Base-by-base conservation (phyloP, 1,140 invertebrate species). In the Oncopodura yosiiana region DNA sequence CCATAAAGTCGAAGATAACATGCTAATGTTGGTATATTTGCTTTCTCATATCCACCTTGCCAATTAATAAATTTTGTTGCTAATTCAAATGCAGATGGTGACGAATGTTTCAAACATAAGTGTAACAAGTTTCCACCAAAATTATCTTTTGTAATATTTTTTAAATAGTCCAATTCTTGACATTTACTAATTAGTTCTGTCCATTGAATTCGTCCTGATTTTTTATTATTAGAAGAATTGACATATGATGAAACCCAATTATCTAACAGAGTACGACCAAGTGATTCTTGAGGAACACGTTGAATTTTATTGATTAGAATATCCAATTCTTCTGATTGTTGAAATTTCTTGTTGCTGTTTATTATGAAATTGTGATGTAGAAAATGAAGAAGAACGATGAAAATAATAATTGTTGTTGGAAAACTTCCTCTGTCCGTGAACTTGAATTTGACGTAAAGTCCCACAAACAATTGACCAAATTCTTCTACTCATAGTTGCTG, bases 111-210 rank as follows among this genome's bases (percentile, higher is more conserved):
- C 12, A 67, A 61, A 66, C 78, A 78, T 24, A 72, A 21, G 32
- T 74, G 70, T 36, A 82, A 60, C 16, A 81, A 72, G 6, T 74
- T 56, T 36, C 73, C 71, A 70, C 82, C 79, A 37, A 81, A 67
- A 65, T 74, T 78, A 9, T 66, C 66, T 19, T 67, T n/a, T n/a
- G n/a, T n/a, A n/a, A n/a, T 46, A 30, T 68, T 77, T 3, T 77
- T 67, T 49, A 62, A 54, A 51, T 58, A 67, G 27, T 65, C 58
- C 21, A 42, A 32, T 30, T 49, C 39, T 11, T 64, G 39, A 49
- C 66, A 50, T 39, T 62, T 39, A 11, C 60, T 21, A 43, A 63
- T 54, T 18, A 69, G 41, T 24, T 53, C 36, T 49, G 60, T 27
- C 68, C 69, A 70, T 27, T 68, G 5, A 14, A 18, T 12, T 12